Conservation (phyloP, 2,888 invertebrate species). For the Biston betularia region DNA sequence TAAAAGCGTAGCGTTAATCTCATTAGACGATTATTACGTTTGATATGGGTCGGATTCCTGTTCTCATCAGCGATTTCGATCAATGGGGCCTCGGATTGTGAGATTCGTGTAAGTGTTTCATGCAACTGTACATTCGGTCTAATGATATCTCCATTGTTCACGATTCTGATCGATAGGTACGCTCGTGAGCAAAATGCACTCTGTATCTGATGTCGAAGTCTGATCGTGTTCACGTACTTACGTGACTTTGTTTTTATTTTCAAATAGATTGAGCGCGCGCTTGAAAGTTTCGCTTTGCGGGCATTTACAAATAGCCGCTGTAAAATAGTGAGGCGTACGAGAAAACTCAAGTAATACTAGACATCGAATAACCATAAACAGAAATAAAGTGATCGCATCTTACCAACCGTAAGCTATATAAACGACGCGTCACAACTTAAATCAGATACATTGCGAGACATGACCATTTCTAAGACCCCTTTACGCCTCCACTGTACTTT, state of each 20-base stretch:
- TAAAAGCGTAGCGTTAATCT: conserved; percentile 61
- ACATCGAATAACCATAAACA: conserved; percentile 65
- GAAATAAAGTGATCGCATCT: conserved; percentile 74
- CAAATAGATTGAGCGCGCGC: conserved; percentile 28
- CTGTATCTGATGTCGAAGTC: conserved; percentile 47
- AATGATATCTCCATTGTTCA: conserved; percentile 82
- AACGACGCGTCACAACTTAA: conserved; percentile 76
- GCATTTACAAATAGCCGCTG: conserved; percentile 30
- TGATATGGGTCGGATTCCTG: conserved; percentile 62
- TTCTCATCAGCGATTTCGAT: conserved; percentile 62
- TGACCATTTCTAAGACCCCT: conserved; percentile 76
- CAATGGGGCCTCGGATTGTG: conserved; percentile 66
- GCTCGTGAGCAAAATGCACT: conserved; percentile 58
- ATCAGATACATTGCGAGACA: conserved; percentile 82
- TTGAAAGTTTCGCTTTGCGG: conserved; percentile 19
- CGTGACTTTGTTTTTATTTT: conserved; percentile 38
- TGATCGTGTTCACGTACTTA: conserved; percentile 36
- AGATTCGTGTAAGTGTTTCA: conserved; percentile 68
- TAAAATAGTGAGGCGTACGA: conserved; percentile 29
- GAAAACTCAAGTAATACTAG: conserved; percentile 55
- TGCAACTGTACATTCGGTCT: conserved; percentile 75
- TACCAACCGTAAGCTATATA: conserved; percentile 70
- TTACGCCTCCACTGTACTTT: conserved; percentile 74
- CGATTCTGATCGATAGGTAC: conserved; percentile 77
- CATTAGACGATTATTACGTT: conserved; percentile 66